A percentile compares a stretch with the other conserved stretches of the same genome.
phyloP scores from a whole-genome alignment of 2,888 invertebrate species.

The Eristalinus sepulchralis region DNA sequence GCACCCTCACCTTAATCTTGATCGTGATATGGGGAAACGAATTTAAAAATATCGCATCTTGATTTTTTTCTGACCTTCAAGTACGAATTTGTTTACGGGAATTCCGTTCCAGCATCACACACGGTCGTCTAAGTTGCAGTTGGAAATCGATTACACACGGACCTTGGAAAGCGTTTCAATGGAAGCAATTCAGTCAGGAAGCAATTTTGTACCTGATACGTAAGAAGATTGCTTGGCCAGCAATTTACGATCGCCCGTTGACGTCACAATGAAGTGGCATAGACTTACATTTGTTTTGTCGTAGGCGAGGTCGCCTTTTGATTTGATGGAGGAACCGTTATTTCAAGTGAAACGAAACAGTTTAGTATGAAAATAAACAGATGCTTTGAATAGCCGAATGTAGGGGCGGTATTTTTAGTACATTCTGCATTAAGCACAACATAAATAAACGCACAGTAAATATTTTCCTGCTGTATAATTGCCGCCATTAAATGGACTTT shows the following conservation, averaged over 20 bases:
- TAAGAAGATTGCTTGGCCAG: conserved; percentile 3
- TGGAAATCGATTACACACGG: conserved; percentile 24
- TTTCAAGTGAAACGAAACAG: conserved; percentile 48
- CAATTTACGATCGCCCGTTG: conserved; percentile 10
- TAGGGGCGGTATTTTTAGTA: conserved; percentile 57
- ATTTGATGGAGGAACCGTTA: conserved; percentile 41
- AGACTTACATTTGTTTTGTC: background rate
- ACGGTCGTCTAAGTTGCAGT: background rate
- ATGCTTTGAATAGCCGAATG: conserved; percentile 46
- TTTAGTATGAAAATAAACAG: conserved; percentile 66
- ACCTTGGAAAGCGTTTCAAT: conserved; percentile 17
- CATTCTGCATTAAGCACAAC: conserved; percentile 34
- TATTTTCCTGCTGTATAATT: conserved; percentile 35
- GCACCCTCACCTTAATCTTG: conserved; percentile 58
- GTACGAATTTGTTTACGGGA: conserved; percentile 53
- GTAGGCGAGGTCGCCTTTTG: conserved; percentile 21
- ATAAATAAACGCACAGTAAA: conserved; percentile 15
- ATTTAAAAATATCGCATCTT: background rate
- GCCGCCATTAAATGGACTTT: conserved; percentile 56
- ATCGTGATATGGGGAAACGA: conserved; percentile 18
- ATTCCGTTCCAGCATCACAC: conserved; percentile 25
- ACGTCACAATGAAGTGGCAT: conserved; percentile 29
- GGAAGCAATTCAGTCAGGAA: background rate
- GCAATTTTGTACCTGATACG: background rate
- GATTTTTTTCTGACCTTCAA: conserved; percentile 14